Evolutionary conservation across 1,140 invertebrate species (phyloP).

Genomic region (Cylas formicarius): DNA sequence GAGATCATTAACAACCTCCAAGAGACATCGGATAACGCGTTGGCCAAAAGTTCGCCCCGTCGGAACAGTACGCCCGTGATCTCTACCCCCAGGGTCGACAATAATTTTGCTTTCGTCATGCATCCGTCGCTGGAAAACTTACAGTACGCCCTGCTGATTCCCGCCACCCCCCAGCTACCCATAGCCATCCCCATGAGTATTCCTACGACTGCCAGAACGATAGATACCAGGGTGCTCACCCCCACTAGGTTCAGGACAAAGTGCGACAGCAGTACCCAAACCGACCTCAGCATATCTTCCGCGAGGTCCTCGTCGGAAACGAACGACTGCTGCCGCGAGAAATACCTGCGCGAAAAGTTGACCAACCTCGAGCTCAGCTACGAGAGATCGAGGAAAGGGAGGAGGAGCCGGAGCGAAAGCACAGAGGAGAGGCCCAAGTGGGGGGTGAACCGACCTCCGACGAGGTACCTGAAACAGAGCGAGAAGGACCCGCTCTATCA

Average conservation of each 20-base stretch:
- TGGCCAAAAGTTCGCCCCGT: neutral
- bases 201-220: constrained; percentile 24
- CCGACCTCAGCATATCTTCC: constrained; percentile 43
- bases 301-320: constrained; percentile 9
- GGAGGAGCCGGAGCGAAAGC: constrained; percentile 46
- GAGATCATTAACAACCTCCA: constrained; percentile 26
- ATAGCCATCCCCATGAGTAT: constrained; percentile 25
- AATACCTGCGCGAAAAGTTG: constrained; percentile 36
- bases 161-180: constrained; percentile 37
- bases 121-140: constrained; percentile 44
- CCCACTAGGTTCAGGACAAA: constrained; percentile 52
- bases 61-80: constrained; percentile 10
- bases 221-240: constrained; percentile 52
- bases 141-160: constrained; percentile 51
- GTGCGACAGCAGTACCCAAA: constrained; percentile 62
- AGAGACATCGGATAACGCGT: neutral
- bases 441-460: constrained; percentile 60
- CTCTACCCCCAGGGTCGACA: neutral
- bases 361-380: constrained; percentile 33
- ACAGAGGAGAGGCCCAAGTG: constrained; percentile 57
- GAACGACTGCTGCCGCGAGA: constrained; percentile 21
- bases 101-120: constrained; percentile 33
- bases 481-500: constrained; percentile 69
- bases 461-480: constrained; percentile 67
- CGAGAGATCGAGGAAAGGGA: constrained; percentile 44